Conservation (phyloP, 2,113 vertebrate genomes). For the Amphiprion percula region DNA sequence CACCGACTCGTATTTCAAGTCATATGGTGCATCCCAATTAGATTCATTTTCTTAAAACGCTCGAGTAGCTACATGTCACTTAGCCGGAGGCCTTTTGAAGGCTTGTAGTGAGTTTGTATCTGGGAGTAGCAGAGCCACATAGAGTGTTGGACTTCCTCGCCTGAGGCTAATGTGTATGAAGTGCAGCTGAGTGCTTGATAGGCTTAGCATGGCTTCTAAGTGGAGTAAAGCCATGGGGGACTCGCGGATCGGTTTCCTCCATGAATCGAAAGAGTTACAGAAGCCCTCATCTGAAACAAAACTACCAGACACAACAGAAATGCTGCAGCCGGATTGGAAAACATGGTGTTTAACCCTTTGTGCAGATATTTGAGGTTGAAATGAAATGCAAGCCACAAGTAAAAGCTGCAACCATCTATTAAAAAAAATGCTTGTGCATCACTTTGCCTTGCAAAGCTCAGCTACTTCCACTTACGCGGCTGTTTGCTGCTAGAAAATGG, state of each 20-base stretch:
- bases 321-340: slow-evolving; percentile 9
- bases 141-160: slow-evolving; percentile 48
- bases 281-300: slow-evolving; percentile 36
- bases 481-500: not conserved
- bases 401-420: slow-evolving; percentile 6
- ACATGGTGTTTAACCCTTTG: not conserved
- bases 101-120: slow-evolving; percentile 59
- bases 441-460: slow-evolving; percentile 16
- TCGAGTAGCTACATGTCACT: slow-evolving; percentile 41
- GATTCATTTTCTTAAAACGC: slow-evolving; percentile 55
- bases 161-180: slow-evolving; percentile 55
- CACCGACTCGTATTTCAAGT: slow-evolving; percentile 24
- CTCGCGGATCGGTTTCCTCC: slow-evolving; percentile 20
- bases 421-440: slow-evolving; percentile 9
- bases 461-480: not conserved
- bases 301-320: slow-evolving; percentile 8
- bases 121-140: slow-evolving; percentile 55
- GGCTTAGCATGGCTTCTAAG: slow-evolving; percentile 62
- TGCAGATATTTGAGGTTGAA: slow-evolving; percentile 10
- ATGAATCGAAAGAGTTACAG: slow-evolving; percentile 29
- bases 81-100: slow-evolving; percentile 41
- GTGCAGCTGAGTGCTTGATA: slow-evolving; percentile 62
- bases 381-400: not conserved
- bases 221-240: slow-evolving; percentile 39
- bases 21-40: slow-evolving; percentile 28